phyloP scores from a whole-genome alignment of 2,113 vertebrate species.

The Nannobrachium achirus region DNA sequence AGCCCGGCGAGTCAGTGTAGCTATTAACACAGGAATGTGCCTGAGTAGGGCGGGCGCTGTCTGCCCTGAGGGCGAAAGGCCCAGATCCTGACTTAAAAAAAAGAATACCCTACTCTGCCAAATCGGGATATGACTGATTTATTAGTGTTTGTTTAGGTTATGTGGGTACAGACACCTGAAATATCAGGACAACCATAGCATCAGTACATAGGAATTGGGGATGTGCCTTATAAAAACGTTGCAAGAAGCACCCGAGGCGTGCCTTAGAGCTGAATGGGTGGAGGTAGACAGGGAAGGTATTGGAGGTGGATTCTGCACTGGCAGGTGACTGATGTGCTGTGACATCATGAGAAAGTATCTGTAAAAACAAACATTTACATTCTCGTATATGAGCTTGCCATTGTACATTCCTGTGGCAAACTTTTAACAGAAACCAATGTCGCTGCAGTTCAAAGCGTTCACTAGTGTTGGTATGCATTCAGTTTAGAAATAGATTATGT shows the following conservation, averaged over 20 bases:
- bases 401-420: no score
- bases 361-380: not conserved
- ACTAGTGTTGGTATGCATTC: no score
- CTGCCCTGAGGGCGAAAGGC: slow-evolving; percentile 46
- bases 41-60: slow-evolving; percentile 36
- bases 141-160: slow-evolving; percentile 23
- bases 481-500: no score
- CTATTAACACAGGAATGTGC: slow-evolving; percentile 63
- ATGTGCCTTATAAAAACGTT: slow-evolving; percentile 14
- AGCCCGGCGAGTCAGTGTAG: slow-evolving; percentile 49
- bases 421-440: no score
- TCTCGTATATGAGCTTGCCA: no score
- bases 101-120: not conserved
- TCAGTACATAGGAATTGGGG: slow-evolving; percentile 17
- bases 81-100: slow-evolving; percentile 9
- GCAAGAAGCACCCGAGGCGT: slow-evolving; percentile 10
- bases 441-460: no score
- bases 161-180: slow-evolving; percentile 6
- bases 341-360: not conserved
- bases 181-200: slow-evolving; percentile 10
- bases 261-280: not conserved
- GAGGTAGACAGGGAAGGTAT: slow-evolving; percentile 4
- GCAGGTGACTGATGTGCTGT: slow-evolving; percentile 4
- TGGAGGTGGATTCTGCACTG: not conserved
- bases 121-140: slow-evolving; percentile 32